Conservation (phyloP, 2,113 vertebrate genomes). For the Clinocottus analis region DNA sequence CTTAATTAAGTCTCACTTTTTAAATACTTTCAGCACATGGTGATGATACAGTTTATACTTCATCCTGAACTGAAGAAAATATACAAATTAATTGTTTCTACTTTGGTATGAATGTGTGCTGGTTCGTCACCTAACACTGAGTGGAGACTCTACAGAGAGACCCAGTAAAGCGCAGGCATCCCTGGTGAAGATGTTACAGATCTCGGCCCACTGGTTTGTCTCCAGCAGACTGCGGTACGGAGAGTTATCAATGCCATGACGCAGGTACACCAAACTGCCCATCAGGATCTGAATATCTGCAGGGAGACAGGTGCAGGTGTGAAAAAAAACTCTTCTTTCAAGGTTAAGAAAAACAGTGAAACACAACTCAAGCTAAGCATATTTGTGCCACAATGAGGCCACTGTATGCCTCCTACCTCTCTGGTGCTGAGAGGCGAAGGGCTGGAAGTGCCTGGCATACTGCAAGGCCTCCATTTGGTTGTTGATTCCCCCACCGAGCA, state of each 20-base stretch:
- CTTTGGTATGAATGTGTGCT: not conserved
- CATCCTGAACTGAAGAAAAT: not conserved
- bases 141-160: slow-evolving; percentile 91
- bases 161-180: slow-evolving; percentile 91
- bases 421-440: slow-evolving; percentile 90
- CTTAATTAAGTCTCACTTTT: not conserved
- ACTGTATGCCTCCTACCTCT: slow-evolving; percentile 77
- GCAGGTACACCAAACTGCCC: slow-evolving; percentile 93
- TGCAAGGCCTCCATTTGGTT: slow-evolving; percentile 91
- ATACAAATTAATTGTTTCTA: not conserved
- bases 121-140: slow-evolving; percentile 90
- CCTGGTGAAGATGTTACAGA: slow-evolving; percentile 91
- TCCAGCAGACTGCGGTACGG: slow-evolving; percentile 90
- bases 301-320: not conserved
- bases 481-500: slow-evolving; percentile 86
- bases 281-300: slow-evolving; percentile 93
- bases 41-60: not conserved
- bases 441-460: slow-evolving; percentile 91
- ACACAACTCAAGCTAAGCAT: not conserved
- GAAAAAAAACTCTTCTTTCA: not conserved
- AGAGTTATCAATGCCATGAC: slow-evolving; percentile 91
- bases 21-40: not conserved
- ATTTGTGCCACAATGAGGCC: not conserved
- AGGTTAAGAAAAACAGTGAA: not conserved
- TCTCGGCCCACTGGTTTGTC: slow-evolving; percentile 91